Evolutionary conservation across 1,140 invertebrate species (phyloP).

Genomic region (Armadillidium nasatum): DNA sequence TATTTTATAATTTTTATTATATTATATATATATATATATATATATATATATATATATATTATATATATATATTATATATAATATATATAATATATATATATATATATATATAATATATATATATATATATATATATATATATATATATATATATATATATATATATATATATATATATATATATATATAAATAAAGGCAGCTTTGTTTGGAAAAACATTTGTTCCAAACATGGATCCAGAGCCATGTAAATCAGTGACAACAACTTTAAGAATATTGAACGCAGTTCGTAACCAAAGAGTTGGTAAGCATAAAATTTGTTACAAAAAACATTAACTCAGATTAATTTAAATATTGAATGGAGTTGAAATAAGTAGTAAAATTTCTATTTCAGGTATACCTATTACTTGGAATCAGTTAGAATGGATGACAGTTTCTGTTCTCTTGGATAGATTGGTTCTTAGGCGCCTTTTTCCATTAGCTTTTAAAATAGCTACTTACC

Average conservation of each 20-base stretch:
- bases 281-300: not conserved
- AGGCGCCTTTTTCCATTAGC: slow-evolving; percentile 85
- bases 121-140: slow-evolving; percentile 2
- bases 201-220: slow-evolving; percentile 18
- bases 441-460: slow-evolving; percentile 83
- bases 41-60: no score
- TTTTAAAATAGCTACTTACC: slow-evolving; percentile 80
- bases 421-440: slow-evolving; percentile 66
- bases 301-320: not conserved
- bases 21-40: no score
- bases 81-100: no score
- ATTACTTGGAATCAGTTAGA: slow-evolving; percentile 54
- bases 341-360: no score
- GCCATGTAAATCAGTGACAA: slow-evolving; percentile 11
- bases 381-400: slow-evolving; percentile 28
- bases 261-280: slow-evolving; percentile 11
- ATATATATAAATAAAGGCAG: not conserved
- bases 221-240: slow-evolving; percentile 14
- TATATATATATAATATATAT: slow-evolving; percentile 14
- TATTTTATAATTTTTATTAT: no score
- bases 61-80: no score
- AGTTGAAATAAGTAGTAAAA: no score
- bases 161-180: not conserved
- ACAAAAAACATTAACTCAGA: no score
- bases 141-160: not conserved